A percentile compares a stretch with the other conserved stretches of the same genome.
Evolutionary conservation across 2,888 invertebrate genomes (phyloP).

Genomic region (Nomada ruficornis): DNA sequence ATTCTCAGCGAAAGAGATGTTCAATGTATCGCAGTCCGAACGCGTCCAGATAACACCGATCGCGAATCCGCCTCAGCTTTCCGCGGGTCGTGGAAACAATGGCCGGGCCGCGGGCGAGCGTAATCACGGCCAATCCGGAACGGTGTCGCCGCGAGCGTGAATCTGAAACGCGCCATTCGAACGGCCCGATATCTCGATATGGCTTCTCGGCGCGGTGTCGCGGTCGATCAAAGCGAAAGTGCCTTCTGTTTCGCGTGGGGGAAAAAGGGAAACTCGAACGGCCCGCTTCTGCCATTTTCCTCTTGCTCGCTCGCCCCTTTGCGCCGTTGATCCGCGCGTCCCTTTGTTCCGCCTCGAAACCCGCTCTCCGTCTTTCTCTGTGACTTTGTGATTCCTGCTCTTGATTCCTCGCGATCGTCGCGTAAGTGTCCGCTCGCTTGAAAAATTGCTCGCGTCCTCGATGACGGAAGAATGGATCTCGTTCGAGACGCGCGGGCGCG

Average conservation of each 20-base stretch:
- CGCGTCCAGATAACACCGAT: conserved; percentile 18
- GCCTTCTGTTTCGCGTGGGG: conserved; percentile 39
- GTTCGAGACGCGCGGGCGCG: conserved; percentile 17
- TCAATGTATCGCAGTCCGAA: neutral
- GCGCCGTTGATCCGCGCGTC: neutral
- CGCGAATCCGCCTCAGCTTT: neutral
- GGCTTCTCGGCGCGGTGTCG: conserved; percentile 38
- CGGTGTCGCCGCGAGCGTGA: conserved; percentile 13
- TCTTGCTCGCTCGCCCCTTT: neutral
- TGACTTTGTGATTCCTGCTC: conserved; percentile 29
- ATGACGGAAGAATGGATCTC: conserved; percentile 31
- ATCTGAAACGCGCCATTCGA: conserved; percentile 40
- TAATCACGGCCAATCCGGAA: conserved; percentile 61
- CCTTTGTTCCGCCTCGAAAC: neutral
- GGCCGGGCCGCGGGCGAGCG: conserved; percentile 26
- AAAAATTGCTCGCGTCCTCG: conserved; percentile 49
- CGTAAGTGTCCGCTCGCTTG: conserved; percentile 49
- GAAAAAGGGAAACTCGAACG: conserved; percentile 27
- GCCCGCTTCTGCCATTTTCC: conserved; percentile 7
- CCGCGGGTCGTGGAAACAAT: conserved; percentile 29
- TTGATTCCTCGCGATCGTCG: conserved; percentile 40
- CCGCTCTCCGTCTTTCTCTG: neutral
- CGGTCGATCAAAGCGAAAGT: conserved; percentile 58
- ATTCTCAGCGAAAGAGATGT: neutral
- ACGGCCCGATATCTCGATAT: conserved; percentile 39